phyloP scores from a whole-genome alignment of 2,888 invertebrate genomes.

The Nemapogon koenigi region DNA sequence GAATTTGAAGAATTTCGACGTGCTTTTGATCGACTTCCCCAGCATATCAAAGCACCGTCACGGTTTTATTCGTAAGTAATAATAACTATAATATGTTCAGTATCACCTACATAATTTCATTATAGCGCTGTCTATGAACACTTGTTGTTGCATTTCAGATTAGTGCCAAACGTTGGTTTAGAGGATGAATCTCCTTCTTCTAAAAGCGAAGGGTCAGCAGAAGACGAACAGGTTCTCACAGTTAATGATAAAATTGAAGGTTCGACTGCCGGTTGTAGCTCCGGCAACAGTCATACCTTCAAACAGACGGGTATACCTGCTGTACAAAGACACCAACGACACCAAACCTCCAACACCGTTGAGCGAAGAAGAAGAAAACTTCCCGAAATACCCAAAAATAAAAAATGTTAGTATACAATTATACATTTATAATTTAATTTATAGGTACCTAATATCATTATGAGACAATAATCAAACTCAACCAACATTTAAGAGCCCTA shows the following conservation, averaged over 20 bases:
- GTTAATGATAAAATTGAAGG: conserved; percentile 33
- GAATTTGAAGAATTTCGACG: conserved; percentile 93
- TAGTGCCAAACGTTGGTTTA: conserved; percentile 83
- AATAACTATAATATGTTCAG: conserved; percentile 4
- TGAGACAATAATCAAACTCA: background rate
- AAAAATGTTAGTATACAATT: conserved; percentile 73
- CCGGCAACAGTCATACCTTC: conserved; percentile 31
- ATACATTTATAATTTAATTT: background rate
- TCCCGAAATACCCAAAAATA: conserved; percentile 89
- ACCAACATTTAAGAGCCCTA: too few species aligned
- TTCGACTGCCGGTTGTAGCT: conserved; percentile 24
- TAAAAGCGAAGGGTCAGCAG: conserved; percentile 74
- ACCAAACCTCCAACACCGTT: conserved; percentile 43
- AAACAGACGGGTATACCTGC: conserved; percentile 33
- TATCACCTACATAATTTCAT: background rate
- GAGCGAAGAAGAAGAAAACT: conserved; percentile 82
- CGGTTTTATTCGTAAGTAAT: conserved; percentile 89
- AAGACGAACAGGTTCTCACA: conserved; percentile 66
- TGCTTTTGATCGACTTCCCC: conserved; percentile 82
- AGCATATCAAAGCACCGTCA: conserved; percentile 78
- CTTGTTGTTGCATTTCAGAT: conserved; percentile 48
- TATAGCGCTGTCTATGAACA: conserved; percentile 11
- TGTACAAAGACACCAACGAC: conserved; percentile 37
- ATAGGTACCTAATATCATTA: background rate
- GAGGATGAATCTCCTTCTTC: conserved; percentile 85